Percentiles rank a stretch among this genome's conserved stretches.
Conservation (phyloP, 2,888 invertebrate species). For the Eilema griseolum region DNA sequence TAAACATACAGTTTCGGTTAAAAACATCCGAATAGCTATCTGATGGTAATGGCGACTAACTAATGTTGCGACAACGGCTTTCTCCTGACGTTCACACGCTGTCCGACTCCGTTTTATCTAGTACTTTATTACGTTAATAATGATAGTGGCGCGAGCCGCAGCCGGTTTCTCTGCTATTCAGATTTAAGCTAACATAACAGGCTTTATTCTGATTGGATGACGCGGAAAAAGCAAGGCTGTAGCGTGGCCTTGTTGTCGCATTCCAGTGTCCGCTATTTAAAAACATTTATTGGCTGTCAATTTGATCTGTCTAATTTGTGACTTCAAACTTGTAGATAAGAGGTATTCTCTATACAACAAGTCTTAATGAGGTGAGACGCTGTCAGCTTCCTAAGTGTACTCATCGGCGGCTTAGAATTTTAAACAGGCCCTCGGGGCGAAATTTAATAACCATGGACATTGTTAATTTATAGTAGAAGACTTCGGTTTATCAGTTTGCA, state of each 20-base stretch:
- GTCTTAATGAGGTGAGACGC: conserved; percentile 58
- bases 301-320: conserved; percentile 67
- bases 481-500: conserved; percentile 60
- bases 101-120: conserved; percentile 82
- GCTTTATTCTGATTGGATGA: conserved; percentile 81
- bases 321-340: conserved; percentile 47
- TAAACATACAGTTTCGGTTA: conserved; percentile 64
- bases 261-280: conserved; percentile 74
- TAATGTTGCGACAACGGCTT: conserved; percentile 83
- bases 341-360: conserved; percentile 47
- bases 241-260: conserved; percentile 80
- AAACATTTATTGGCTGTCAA: conserved; percentile 73
- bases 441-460: conserved; percentile 63
- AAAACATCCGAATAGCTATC: conserved; percentile 67
- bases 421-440: conserved; percentile 63
- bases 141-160: conserved; percentile 79
- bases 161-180: conserved; percentile 80
- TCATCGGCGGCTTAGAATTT: conserved; percentile 59
- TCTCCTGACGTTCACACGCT: conserved; percentile 85
- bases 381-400: conserved; percentile 57
- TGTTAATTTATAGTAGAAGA: conserved; percentile 68
- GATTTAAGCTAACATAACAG: conserved; percentile 73
- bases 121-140: conserved; percentile 84
- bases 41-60: conserved; percentile 71
- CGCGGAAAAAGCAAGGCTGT: conserved; percentile 83